A percentile compares a stretch with the other conserved stretches of the same genome.
Evolutionary conservation across 2,113 vertebrate genomes (phyloP).

Genomic region (Anser cygnoides): DNA sequence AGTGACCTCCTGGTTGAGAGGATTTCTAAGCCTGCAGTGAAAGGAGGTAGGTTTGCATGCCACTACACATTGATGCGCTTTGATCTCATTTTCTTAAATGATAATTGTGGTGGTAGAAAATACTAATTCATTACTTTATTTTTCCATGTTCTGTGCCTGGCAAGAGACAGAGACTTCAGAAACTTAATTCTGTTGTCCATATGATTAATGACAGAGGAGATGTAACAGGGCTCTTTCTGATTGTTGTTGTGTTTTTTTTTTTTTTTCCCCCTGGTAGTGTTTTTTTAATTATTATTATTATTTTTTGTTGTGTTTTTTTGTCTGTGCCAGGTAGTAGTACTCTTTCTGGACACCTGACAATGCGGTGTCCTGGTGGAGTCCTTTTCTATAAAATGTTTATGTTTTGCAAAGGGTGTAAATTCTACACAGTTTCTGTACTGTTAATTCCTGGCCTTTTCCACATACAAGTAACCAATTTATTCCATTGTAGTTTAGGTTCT

Average conservation of each 20-base stretch:
- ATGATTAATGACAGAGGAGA: too few relatives aligned
- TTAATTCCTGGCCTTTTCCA: background rate
- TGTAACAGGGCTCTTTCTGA: background rate
- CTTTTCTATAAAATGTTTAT: background rate
- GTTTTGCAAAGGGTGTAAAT: background rate
- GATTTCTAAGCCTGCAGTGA: constrained; percentile 47
- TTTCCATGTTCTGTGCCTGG: background rate
- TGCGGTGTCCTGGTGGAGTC: background rate
- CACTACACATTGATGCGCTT: background rate
- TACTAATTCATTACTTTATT: background rate
- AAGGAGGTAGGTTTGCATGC: constrained; percentile 59
- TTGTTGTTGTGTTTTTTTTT: background rate
- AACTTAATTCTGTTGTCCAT: background rate
- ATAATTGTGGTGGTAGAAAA: background rate
- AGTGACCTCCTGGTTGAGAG: constrained; percentile 12
- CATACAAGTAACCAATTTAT: background rate
- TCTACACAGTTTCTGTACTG: background rate
- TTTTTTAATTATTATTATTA: too few relatives aligned
- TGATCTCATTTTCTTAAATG: background rate
- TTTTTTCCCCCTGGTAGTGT: background rate
- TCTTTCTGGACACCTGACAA: background rate
- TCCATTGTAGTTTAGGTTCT: background rate
- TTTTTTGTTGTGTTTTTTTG: background rate
- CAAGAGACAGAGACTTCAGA: background rate
- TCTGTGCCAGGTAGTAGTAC: background rate